Conservation (phyloP, 2,888 invertebrate genomes). For the Drosophila maculinotata region DNA sequence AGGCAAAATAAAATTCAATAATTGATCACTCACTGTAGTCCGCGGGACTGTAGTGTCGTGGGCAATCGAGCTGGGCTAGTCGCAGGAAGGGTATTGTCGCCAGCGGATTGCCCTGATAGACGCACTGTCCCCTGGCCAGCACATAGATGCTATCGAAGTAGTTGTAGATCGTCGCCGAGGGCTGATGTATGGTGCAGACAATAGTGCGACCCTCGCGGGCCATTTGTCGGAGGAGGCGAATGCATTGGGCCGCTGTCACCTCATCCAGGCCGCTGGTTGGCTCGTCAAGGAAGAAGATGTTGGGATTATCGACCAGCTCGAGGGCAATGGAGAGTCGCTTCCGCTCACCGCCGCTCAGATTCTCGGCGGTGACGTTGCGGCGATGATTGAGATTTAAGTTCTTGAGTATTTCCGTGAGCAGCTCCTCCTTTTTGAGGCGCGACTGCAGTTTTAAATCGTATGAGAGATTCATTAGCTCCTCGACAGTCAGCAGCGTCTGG, state of each 20-base stretch:
- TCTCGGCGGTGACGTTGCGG: slow-evolving; percentile 84
- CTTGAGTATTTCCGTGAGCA: slow-evolving; percentile 82
- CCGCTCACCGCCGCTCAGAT: slow-evolving; percentile 92
- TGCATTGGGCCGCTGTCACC: slow-evolving; percentile 88
- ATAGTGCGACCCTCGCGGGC: slow-evolving; percentile 89
- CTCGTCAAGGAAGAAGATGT: slow-evolving; percentile 93
- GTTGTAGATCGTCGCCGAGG: slow-evolving; percentile 88
- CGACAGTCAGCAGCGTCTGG: slow-evolving; percentile 90
- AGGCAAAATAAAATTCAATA: no score
- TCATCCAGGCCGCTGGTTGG: slow-evolving; percentile 91
- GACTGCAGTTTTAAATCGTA: slow-evolving; percentile 89
- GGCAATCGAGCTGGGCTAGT: slow-evolving; percentile 87
- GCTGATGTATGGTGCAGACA: slow-evolving; percentile 90
- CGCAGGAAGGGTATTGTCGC: slow-evolving; percentile 88
- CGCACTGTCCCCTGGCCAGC: slow-evolving; percentile 88
- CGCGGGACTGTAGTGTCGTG: slow-evolving; percentile 89
- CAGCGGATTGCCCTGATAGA: slow-evolving; percentile 88
- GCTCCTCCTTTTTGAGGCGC: slow-evolving; percentile 66
- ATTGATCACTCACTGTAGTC: slow-evolving; percentile 87
- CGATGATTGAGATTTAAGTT: slow-evolving; percentile 84
- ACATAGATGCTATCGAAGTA: slow-evolving; percentile 89
- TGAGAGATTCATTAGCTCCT: slow-evolving; percentile 92
- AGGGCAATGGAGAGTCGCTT: slow-evolving; percentile 92
- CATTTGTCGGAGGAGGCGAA: slow-evolving; percentile 87
- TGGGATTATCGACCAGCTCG: slow-evolving; percentile 93